phyloP scores from a whole-genome alignment of 2,797 vertebrate genomes.

The Lophius americanus region DNA sequence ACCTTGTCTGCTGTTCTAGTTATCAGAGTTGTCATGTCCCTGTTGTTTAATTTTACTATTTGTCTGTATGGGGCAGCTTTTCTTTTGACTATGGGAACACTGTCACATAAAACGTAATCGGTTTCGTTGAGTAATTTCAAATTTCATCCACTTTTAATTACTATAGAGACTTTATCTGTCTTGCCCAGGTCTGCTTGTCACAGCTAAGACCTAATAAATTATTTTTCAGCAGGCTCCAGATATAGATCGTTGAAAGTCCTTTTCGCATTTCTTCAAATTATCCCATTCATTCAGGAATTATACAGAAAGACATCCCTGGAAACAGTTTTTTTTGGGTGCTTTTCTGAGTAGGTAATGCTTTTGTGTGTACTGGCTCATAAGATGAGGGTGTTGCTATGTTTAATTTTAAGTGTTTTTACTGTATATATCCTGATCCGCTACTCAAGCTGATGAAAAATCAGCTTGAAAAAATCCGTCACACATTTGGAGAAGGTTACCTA shows the following conservation, averaged over 20 bases:
- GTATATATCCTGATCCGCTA: too few relatives aligned
- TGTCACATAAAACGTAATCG: not conserved
- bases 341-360: not conserved
- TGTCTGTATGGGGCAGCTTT: too few relatives aligned
- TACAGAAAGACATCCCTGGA: not conserved
- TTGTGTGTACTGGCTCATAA: not conserved
- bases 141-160: not conserved
- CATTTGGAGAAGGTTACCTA: not conserved
- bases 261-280: not conserved
- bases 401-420: not conserved
- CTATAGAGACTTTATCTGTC: too few relatives aligned
- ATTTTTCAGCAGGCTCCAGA: too few relatives aligned
- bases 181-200: too few relatives aligned
- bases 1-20: too few relatives aligned
- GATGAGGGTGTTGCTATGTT: not conserved
- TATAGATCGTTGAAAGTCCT: not conserved
- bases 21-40: not conserved
- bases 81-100: not conserved
- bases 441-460: not conserved
- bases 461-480: not conserved
- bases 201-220: too few relatives aligned
- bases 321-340: not conserved
- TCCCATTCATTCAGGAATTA: not conserved
- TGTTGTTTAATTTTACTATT: not conserved
- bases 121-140: not conserved